Evolutionary conservation across 1,140 invertebrate species (phyloP).

Genomic region (Pseudachorutes palmiensis): DNA sequence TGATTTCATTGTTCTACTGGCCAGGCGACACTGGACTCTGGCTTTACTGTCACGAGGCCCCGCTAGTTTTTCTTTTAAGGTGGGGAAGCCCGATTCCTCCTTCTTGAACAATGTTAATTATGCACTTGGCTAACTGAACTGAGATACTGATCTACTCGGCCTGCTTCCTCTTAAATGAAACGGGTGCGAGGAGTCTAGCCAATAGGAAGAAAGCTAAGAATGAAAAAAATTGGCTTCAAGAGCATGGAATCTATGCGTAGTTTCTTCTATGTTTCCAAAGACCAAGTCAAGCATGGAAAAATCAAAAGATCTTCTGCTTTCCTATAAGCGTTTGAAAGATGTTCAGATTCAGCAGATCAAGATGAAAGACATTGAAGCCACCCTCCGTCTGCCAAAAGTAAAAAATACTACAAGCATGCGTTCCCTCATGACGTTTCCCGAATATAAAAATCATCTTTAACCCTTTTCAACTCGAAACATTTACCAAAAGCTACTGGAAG

Average conservation of each 20-base stretch:
- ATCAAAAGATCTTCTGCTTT: too few relatives aligned
- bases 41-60: neutral
- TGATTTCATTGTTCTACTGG: conserved; percentile 17
- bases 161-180: neutral
- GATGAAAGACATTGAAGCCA: neutral
- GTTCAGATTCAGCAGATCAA: conserved; percentile 1
- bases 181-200: neutral
- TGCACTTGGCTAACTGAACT: neutral
- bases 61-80: neutral
- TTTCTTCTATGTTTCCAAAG: too few relatives aligned
- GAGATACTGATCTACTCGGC: too few relatives aligned
- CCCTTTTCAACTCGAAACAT: too few relatives aligned
- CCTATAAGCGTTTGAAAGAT: neutral
- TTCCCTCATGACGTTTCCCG: neutral
- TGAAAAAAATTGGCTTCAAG: neutral
- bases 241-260: neutral
- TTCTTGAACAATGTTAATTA: neutral
- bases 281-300: too few relatives aligned
- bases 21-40: neutral
- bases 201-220: neutral
- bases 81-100: neutral
- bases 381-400: neutral
- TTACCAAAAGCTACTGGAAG: too few relatives aligned
- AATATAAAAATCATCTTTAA: neutral
- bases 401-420: conserved; percentile 1